Conservation (phyloP, 2,113 vertebrate species). For the Salminus brasiliensis region DNA sequence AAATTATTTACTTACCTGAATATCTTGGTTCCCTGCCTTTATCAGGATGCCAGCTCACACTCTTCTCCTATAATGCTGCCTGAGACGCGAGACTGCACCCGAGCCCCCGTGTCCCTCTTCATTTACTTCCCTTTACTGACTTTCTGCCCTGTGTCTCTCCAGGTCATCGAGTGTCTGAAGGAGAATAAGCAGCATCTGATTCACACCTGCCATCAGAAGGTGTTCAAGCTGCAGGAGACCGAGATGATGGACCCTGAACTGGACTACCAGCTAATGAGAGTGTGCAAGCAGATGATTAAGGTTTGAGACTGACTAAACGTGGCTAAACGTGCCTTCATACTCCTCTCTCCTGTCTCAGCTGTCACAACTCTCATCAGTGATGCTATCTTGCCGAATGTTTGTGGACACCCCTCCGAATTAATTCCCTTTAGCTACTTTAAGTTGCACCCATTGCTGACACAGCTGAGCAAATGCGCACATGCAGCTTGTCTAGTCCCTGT, state of each 20-base stretch:
- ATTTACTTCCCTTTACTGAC: background rate
- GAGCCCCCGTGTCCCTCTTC: background rate
- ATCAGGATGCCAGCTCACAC: too few species aligned
- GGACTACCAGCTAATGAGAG: slow-evolving; percentile 88
- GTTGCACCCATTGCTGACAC: too few species aligned
- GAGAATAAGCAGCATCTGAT: slow-evolving; percentile 84
- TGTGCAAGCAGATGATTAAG: slow-evolving; percentile 94
- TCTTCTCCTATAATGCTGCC: too few species aligned
- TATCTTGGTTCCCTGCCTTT: too few species aligned
- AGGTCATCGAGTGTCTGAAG: slow-evolving; percentile 89
- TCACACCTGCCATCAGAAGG: slow-evolving; percentile 83
- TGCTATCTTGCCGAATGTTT: too few species aligned
- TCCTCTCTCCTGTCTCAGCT: background rate
- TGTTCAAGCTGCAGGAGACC: slow-evolving; percentile 87
- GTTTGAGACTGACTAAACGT: slow-evolving; percentile 57
- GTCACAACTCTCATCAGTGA: background rate
- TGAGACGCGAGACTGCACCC: background rate
- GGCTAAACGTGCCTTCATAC: background rate
- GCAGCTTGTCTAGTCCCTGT: too few species aligned
- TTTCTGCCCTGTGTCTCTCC: background rate
- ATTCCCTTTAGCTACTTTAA: too few species aligned
- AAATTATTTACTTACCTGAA: too few species aligned
- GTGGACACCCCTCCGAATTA: too few species aligned
- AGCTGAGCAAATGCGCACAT: too few species aligned
- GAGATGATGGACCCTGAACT: slow-evolving; percentile 91